Percentiles rank a stretch among this genome's conserved stretches.
Evolutionary conservation across 37 sponge, comb jelly and placozoan species (phyloP).

Genomic region (Spongilla lacustris): DNA sequence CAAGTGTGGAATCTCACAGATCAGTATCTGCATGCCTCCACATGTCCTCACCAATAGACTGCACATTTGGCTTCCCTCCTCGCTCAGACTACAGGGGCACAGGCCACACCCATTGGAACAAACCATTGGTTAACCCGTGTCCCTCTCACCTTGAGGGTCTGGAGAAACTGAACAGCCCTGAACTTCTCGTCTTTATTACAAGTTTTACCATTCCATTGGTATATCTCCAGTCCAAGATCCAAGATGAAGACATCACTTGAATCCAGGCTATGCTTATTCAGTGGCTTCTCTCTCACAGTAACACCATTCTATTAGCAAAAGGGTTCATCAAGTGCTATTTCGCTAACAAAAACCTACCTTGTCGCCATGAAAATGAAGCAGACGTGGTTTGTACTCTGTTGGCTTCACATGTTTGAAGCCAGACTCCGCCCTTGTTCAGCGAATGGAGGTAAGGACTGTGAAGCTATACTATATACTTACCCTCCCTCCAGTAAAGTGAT

Average conservation of each 20-base stretch:
- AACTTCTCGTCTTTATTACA: constrained; percentile 98
- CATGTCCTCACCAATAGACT: constrained; percentile 63
- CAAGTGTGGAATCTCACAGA: not conserved
- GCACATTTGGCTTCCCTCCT: constrained; percentile 71
- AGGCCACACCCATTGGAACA: not conserved
- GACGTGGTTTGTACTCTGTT: constrained; percentile 86
- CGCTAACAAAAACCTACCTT: constrained; percentile 24
- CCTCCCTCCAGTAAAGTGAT: constrained; percentile 84
- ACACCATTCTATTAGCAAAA: constrained; percentile 52
- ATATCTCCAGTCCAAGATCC: constrained; percentile 87
- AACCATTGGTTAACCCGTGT: not conserved
- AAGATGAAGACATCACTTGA: constrained; percentile 93
- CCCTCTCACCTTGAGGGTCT: constrained; percentile 71
- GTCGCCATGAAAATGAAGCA: constrained; percentile 93
- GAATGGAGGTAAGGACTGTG: not conserved
- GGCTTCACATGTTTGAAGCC: constrained; percentile 95
- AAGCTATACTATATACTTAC: constrained; percentile 29
- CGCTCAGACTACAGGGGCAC: constrained; percentile 58
- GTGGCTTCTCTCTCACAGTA: constrained; percentile 58
- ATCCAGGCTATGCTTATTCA: constrained; percentile 72
- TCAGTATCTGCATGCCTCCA: not conserved
- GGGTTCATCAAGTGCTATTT: not conserved
- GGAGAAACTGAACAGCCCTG: constrained; percentile 89
- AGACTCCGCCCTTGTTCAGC: constrained; percentile 78
- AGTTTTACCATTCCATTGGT: constrained; percentile 93